These are phyloP conservation scores for Rhinogobius similis DNA, from an alignment of 2,113 vertebrate genomes.

Conservation along the genomic window DNA sequence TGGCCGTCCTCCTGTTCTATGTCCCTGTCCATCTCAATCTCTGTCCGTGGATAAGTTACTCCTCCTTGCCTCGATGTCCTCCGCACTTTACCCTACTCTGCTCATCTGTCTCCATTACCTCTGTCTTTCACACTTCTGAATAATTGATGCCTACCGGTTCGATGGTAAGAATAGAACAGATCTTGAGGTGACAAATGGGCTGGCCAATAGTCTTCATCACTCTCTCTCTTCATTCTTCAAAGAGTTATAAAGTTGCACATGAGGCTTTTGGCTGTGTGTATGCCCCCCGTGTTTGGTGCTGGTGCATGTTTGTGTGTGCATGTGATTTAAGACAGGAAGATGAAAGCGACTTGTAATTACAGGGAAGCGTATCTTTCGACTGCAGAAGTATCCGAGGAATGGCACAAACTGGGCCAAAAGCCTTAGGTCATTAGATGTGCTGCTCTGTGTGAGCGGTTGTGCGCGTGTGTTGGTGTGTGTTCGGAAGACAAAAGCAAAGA, in stretches of 20 bases:
- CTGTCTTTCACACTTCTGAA: slow-evolving; percentile 69
- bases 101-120: slow-evolving; percentile 63
- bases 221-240: slow-evolving; percentile 62
- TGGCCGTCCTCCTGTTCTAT: slow-evolving; percentile 41
- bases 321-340: slow-evolving; percentile 69
- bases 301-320: slow-evolving; percentile 44
- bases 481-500: slow-evolving; percentile 14
- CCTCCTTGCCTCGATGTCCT: slow-evolving; percentile 18
- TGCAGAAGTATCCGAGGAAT: slow-evolving; percentile 79
- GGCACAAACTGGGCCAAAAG: slow-evolving; percentile 76
- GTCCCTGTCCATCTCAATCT: slow-evolving; percentile 53
- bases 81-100: slow-evolving; percentile 45
- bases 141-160: slow-evolving; percentile 79
- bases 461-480: slow-evolving; percentile 21
- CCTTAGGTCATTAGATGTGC: slow-evolving; percentile 74
- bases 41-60: slow-evolving; percentile 52
- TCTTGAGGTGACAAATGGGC: slow-evolving; percentile 77
- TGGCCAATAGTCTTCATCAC: slow-evolving; percentile 64
- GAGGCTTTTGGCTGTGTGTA: slow-evolving; percentile 34
- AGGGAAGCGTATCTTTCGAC: slow-evolving; percentile 75
- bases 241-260: slow-evolving; percentile 62
- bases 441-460: slow-evolving; percentile 24
- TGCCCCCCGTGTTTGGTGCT: slow-evolving; percentile 27
- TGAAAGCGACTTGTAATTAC: slow-evolving; percentile 79
- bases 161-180: slow-evolving; percentile 78